phyloP scores from a whole-genome alignment of 2,888 invertebrate genomes.

The Protophormia terraenovae region DNA sequence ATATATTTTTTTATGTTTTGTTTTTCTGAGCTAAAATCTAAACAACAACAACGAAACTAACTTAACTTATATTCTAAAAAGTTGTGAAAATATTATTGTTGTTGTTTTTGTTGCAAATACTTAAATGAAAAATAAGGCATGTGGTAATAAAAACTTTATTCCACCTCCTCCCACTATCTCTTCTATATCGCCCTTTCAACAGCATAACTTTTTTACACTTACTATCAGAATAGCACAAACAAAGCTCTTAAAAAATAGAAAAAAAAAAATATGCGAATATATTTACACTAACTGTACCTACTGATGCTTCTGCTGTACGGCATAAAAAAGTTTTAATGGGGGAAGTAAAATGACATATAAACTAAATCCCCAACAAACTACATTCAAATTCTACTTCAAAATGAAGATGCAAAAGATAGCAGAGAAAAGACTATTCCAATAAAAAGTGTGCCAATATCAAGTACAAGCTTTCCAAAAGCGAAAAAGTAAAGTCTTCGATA shows the following conservation, averaged over 20 bases:
- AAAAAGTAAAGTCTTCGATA: too few species aligned
- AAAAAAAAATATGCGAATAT: background rate
- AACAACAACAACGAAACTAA: conserved; percentile 62
- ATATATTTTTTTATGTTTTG: conserved; percentile 61
- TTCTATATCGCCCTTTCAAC: background rate
- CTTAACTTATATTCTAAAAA: conserved; percentile 36
- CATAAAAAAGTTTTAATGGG: conserved; percentile 40
- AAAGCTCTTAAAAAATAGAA: background rate
- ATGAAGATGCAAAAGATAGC: conserved; percentile 47
- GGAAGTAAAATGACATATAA: conserved; percentile 48
- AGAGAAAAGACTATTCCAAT: background rate
- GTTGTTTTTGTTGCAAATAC: conserved; percentile 37
- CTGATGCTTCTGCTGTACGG: background rate
- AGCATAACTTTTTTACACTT: background rate
- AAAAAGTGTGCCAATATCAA: background rate
- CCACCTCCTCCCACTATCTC: background rate
- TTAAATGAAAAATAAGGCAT: conserved; percentile 36
- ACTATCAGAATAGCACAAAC: background rate
- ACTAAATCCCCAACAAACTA: conserved; percentile 47
- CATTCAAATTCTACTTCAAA: conserved; percentile 48
- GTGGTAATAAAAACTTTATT: conserved; percentile 31
- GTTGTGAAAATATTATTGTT: conserved; percentile 27
- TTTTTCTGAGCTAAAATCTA: background rate
- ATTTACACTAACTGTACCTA: background rate
- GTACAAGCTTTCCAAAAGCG: too few species aligned